Base-by-base conservation (phyloP, 2,797 vertebrate species). In the Lacerta viridis region DNA sequence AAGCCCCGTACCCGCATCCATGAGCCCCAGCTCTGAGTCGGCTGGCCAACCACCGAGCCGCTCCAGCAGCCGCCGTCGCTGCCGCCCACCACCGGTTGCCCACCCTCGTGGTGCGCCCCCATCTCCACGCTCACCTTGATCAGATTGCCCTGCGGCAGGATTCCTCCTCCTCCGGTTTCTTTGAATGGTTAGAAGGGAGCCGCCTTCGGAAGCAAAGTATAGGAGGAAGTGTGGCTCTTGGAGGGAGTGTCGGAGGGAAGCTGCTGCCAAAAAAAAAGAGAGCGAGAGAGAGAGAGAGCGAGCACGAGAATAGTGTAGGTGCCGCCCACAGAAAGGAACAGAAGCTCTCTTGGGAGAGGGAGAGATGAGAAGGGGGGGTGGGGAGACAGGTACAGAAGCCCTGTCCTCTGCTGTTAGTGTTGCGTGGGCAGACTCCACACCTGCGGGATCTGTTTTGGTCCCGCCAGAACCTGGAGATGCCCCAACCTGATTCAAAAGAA, bases 191-290 rank as follows among this genome's bases (percentile, higher is more conserved):
- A 4, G 13, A 43, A 20, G 59, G 78, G 72, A 82, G 83, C 64
- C 25, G 43, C 83, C 36, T 20, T 20, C 72, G 17, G 84, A n/a
- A 39, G 88, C 15, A 1, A 74, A 55, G 81, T 27, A 59, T 79
- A 64, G 72, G 83, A 88, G 83, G 84, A 84, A 84, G 84, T 55
- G 76, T 61, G 83, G 64, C 71, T 75, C 4, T 7, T n/a, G 76
- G 27, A 59, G 50, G 13, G 69, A 61, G 81, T 5, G 83, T 2
- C 80, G 74, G 50, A 68, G 79, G 41, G 46, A 41, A 81, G 64
- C 39, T 4, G 85, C 43, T 7, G 43, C 74, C 59, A 15, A 27
- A 76, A 41, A 25, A 33, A 33, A 33, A 33, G 33, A 9, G 17
- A 59, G 7, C 7, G 8, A 9, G 36, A 9, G 17, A 59, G 7